Conservation (phyloP, 2,888 invertebrate species). For the Lasiommata megera region DNA sequence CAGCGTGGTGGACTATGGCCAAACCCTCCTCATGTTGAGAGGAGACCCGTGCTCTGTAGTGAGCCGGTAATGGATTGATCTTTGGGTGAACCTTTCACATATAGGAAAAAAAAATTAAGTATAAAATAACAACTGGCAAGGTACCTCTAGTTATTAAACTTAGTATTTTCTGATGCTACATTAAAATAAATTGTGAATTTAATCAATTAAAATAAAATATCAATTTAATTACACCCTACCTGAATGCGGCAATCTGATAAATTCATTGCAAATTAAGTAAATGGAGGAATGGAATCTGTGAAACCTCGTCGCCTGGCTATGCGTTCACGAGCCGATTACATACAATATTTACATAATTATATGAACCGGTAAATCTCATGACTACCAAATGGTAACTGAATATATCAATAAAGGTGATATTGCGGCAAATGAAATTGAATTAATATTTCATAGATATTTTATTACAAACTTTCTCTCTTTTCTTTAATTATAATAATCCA, state of each 20-base stretch:
- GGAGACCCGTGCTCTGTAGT: too few species aligned
- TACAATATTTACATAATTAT: slow-evolving; percentile 7
- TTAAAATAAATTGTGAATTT: not conserved
- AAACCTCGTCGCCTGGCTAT: not conserved
- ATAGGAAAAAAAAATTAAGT: too few species aligned
- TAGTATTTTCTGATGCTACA: not conserved
- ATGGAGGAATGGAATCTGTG: not conserved
- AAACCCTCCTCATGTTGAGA: too few species aligned
- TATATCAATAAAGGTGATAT: not conserved
- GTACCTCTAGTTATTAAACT: not conserved
- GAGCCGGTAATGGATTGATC: too few species aligned
- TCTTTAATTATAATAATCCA: too few species aligned
- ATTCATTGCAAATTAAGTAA: not conserved
- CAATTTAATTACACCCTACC: not conserved
- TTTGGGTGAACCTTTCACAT: too few species aligned
- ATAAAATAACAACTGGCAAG: too few species aligned
- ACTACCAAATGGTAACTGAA: slow-evolving; percentile 3
- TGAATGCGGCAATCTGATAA: slow-evolving; percentile 1
- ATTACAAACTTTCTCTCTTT: not conserved
- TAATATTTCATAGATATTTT: not conserved
- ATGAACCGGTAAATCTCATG: slow-evolving; percentile 11
- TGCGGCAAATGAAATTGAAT: not conserved
- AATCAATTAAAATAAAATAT: not conserved
- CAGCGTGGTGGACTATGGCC: too few species aligned
- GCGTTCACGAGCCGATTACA: slow-evolving; percentile 1